Evolutionary conservation across 2,797 vertebrate genomes (phyloP), one percentile per base, ranked within the genome.

Genomic region (Mus spretus): DNA sequence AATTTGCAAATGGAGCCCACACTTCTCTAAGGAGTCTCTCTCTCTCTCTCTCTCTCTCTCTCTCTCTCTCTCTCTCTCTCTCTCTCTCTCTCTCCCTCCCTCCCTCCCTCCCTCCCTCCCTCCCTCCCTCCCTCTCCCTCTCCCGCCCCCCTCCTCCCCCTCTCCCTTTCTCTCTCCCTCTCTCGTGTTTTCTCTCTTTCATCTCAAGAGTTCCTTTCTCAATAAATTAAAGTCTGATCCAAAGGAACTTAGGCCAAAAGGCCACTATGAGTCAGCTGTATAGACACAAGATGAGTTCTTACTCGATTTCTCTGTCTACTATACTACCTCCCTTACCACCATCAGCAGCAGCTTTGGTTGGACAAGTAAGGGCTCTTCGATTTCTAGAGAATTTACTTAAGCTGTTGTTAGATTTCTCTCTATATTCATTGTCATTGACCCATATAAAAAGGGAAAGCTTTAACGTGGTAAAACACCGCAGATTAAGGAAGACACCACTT

Each of bases 1-100:
- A 95, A 97, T 97, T 97, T 98, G 89, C 94, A 95, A 92, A 98
- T 89, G 53, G 95, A 89, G 17, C 13, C 53, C 70, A 94, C 92
- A 34, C 94, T 74, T 93, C 44, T 78, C 2, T 31, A 47, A 77
- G 24, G 24, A 3, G 13, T 24, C 20, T 67, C 28, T 31, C 28
- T 31, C 28, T 31, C 28, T 34, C 31, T 67, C 65, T 67, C 31
- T 67, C 31, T 67, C 31, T 67, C 65, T 34, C 31, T 67, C 65
- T 70, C 28, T 34, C 65, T 67, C 28, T 67, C 65, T 34, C 28
- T 34, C 65, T 34, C 31, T 34, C 5, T 34, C 31, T 67, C 65
- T 67, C 65, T 67, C 13, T 34, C 65, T 34, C 65, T 70, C 28
- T 15, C 65, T 67, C 31, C 34, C 65, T 34, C 31, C 17, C 65